These are phyloP conservation scores for Calonectris borealis DNA, from an alignment of 2,113 vertebrate genomes.

Conservation along the genomic window DNA sequence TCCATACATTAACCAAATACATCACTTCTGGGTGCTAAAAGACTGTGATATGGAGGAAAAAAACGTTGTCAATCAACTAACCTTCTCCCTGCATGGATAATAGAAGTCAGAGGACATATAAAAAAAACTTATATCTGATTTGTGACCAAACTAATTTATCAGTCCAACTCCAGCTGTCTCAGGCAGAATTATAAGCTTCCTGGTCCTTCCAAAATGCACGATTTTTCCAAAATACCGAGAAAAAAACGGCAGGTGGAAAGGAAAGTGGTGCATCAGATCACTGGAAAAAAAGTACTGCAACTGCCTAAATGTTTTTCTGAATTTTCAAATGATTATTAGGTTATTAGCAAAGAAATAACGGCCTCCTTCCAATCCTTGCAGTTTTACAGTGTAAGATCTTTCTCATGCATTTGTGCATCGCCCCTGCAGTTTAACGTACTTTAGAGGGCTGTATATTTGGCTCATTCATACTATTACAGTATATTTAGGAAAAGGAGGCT, in stretches of 20 bases:
- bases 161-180: not conserved
- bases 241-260: not conserved
- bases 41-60: not conserved
- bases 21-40: not conserved
- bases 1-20: not conserved
- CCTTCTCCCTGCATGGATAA: not conserved
- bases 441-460: not conserved
- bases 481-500: not conserved
- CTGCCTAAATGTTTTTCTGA: not conserved
- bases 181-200: not conserved
- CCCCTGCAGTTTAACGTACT: not conserved
- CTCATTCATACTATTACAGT: not conserved
- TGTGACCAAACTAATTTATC: not conserved
- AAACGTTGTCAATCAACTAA: not conserved
- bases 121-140: not conserved
- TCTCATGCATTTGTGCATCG: not conserved
- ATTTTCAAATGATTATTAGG: not conserved
- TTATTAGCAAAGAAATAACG: not conserved
- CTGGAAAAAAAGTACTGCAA: not conserved
- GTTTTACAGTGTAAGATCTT: not conserved
- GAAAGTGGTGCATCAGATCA: not conserved
- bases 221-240: not conserved
- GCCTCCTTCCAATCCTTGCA: not conserved
- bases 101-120: not conserved
- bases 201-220: not conserved